Evolutionary conservation across 2,888 invertebrate species (phyloP).

Genomic region (Arenicola marina): DNA sequence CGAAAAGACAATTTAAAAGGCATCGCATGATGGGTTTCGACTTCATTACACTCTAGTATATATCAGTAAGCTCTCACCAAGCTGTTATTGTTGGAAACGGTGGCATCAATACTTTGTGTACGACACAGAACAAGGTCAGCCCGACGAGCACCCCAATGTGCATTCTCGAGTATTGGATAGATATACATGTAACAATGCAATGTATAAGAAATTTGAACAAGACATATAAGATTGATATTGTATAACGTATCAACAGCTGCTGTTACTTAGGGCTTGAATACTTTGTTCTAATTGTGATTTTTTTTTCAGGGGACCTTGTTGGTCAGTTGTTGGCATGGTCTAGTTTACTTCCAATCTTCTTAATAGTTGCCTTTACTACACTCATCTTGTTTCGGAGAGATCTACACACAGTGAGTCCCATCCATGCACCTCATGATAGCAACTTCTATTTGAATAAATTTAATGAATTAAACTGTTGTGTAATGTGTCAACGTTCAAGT

Average conservation of each 20-base stretch:
- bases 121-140: slow-evolving; percentile 79
- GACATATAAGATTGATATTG: too few species aligned
- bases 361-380: slow-evolving; percentile 80
- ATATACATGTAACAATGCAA: too few species aligned
- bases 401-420: slow-evolving; percentile 79
- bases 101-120: slow-evolving; percentile 80
- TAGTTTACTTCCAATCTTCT: slow-evolving; percentile 82
- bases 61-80: slow-evolving; percentile 71
- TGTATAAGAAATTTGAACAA: too few species aligned
- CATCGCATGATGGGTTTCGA: background rate
- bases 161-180: too few species aligned
- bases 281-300: too few species aligned
- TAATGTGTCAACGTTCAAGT: too few species aligned
- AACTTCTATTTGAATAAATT: too few species aligned
- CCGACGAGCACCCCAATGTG: slow-evolving; percentile 79
- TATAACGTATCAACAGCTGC: too few species aligned
- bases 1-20: too few species aligned
- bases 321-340: slow-evolving; percentile 82
- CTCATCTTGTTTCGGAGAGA: slow-evolving; percentile 86
- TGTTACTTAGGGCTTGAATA: too few species aligned
- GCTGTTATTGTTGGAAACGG: slow-evolving; percentile 82
- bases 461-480: too few species aligned
- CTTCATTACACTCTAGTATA: background rate
- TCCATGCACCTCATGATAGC: too few species aligned
- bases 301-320: slow-evolving; percentile 77